These are phyloP conservation scores for Pangasius macronema DNA, from an alignment of 2,797 vertebrate genomes.

Conservation along the genomic window DNA sequence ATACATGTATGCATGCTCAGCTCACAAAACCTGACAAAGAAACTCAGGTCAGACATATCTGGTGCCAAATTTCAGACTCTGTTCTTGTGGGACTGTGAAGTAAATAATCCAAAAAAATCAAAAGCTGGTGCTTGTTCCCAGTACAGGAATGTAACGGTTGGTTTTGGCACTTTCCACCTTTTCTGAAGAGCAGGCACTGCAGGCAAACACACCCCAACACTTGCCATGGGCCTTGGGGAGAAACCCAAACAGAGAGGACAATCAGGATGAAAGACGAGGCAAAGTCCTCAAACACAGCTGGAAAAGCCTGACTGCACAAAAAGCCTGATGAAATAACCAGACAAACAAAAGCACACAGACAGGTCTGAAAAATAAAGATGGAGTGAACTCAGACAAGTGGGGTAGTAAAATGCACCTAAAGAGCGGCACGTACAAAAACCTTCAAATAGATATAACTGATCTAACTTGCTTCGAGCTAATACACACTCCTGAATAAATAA, in stretches of 20 bases:
- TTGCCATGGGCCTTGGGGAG: conserved; percentile 34
- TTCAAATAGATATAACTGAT: background rate
- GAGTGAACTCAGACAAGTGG: background rate
- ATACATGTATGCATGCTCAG: background rate
- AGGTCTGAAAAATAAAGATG: background rate
- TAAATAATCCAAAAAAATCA: conserved; percentile 42
- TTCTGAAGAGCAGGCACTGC: conserved; percentile 32
- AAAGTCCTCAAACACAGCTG: conserved; percentile 49
- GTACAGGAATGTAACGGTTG: conserved; percentile 48
- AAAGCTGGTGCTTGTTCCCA: conserved; percentile 23
- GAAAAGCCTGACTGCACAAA: conserved; percentile 16
- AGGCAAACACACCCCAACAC: conserved; percentile 45
- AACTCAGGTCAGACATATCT: conserved; percentile 27
- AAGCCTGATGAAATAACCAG: conserved; percentile 1
- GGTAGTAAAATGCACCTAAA: background rate
- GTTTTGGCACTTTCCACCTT: conserved; percentile 54
- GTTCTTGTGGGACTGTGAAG: conserved; percentile 35
- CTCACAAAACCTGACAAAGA: background rate
- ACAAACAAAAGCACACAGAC: conserved; percentile 15
- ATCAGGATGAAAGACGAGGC: conserved; percentile 38
- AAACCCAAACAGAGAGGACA: conserved; percentile 49
- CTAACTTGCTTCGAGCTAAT: background rate
- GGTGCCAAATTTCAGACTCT: conserved; percentile 34
- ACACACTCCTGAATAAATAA: background rate
- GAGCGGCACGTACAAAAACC: background rate